Conservation (phyloP, 2,797 vertebrate genomes). For the Eulemur albifrons region DNA sequence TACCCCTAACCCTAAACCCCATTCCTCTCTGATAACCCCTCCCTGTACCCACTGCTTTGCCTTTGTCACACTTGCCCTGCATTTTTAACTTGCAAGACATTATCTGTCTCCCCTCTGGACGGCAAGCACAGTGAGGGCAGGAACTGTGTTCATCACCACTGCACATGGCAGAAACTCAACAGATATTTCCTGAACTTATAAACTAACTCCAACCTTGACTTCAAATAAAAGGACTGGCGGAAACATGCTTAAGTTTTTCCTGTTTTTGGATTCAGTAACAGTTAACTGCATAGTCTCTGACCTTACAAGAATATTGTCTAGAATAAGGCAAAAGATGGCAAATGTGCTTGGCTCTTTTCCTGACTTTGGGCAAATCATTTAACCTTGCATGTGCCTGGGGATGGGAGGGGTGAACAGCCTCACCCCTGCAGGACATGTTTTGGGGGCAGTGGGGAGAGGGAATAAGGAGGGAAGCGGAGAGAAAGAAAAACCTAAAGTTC, state of each 20-base stretch:
- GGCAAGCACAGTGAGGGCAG: not conserved
- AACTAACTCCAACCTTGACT: not conserved
- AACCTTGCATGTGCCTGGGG: not conserved
- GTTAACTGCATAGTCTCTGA: not conserved
- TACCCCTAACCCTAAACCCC: not conserved
- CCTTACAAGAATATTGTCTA: not conserved
- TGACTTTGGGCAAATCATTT: slow-evolving; percentile 12
- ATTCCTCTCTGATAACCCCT: not conserved
- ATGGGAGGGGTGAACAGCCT: not conserved
- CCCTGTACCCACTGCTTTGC: not conserved
- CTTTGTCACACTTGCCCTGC: not conserved
- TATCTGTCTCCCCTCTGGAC: not conserved
- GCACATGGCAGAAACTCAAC: not conserved
- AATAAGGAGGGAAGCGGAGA: not conserved
- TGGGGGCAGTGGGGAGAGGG: accelerated
- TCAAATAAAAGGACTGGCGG: not conserved
- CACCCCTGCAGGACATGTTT: not conserved
- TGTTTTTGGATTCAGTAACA: not conserved
- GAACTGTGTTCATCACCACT: not conserved
- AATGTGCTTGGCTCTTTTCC: not conserved
- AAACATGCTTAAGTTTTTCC: not conserved
- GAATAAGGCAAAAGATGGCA: not conserved
- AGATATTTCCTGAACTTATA: not conserved
- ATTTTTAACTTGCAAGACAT: not conserved
- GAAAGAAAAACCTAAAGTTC: not conserved